phyloP scores from a whole-genome alignment of 2,797 vertebrate genomes.

The Periophthalmus magnuspinnatus region DNA sequence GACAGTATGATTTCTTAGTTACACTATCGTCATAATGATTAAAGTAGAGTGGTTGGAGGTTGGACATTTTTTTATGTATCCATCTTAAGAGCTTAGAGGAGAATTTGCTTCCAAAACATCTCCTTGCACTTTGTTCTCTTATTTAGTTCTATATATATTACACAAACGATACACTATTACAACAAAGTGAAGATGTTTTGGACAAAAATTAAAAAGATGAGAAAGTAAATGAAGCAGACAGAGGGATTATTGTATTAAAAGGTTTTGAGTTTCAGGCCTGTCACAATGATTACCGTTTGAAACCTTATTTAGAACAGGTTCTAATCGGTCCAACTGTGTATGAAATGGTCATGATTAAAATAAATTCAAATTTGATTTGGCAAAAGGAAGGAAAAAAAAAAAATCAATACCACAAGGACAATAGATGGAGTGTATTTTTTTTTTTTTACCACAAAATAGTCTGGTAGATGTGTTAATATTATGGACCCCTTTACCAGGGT shows the following conservation, averaged over 20 bases:
- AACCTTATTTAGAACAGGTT: too few species aligned
- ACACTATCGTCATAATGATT: too few species aligned
- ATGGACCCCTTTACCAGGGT: too few species aligned
- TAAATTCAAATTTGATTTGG: too few species aligned
- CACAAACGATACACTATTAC: not conserved
- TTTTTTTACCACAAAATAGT: too few species aligned
- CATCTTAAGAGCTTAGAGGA: not conserved
- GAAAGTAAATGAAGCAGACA: constrained; percentile 37
- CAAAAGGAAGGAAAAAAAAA: not conserved
- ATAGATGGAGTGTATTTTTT: too few species aligned
- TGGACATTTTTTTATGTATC: not conserved
- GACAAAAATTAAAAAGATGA: constrained; percentile 45
- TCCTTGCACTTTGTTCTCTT: constrained; percentile 52
- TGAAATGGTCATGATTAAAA: too few species aligned
- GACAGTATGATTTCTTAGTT: too few species aligned
- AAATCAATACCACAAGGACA: too few species aligned
- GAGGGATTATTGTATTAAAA: constrained; percentile 14
- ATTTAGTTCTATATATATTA: too few species aligned
- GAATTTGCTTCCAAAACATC: constrained; percentile 47
- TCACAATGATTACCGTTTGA: constrained; percentile 2
- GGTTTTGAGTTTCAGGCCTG: constrained; percentile 57
- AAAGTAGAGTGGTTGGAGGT: not conserved
- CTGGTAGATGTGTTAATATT: too few species aligned
- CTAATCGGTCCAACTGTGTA: too few species aligned
- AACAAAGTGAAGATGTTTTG: constrained; percentile 47